These are phyloP conservation scores for Coracopsis vasa DNA, from an alignment of 2,113 vertebrate species.

Conservation along the genomic window DNA sequence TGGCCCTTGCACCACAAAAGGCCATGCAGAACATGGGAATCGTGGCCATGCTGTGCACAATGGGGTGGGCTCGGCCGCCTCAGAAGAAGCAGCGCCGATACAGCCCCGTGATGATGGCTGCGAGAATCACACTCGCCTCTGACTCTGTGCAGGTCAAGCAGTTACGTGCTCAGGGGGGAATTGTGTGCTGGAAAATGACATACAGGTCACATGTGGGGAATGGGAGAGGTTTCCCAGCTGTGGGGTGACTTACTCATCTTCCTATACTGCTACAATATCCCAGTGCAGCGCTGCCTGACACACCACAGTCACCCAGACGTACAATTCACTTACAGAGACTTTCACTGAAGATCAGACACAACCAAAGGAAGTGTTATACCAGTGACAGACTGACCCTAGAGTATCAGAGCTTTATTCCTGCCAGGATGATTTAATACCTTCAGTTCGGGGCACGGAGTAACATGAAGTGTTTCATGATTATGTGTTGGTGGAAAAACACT, in stretches of 20 bases:
- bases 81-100: rapidly evolving
- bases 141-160: not conserved
- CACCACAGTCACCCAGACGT: not conserved
- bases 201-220: rapidly evolving
- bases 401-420: not conserved
- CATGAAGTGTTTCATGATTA: not conserved
- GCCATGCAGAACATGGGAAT: not conserved
- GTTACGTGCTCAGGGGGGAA: rapidly evolving
- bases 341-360: not conserved
- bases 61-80: not conserved
- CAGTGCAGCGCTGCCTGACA: not conserved
- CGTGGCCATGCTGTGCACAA: not conserved
- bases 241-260: not conserved
- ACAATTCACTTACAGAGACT: not conserved
- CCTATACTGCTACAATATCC: not conserved
- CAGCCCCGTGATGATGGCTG: rapidly evolving
- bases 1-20: not conserved
- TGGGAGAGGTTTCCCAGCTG: not conserved
- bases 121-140: not conserved
- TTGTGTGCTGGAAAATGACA: not conserved
- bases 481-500: not conserved
- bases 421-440: not conserved
- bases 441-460: not conserved
- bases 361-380: not conserved
- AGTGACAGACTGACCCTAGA: not conserved